Evolutionary conservation across 2,113 vertebrate genomes (phyloP).

Genomic region (Rhodinocichla rosea): DNA sequence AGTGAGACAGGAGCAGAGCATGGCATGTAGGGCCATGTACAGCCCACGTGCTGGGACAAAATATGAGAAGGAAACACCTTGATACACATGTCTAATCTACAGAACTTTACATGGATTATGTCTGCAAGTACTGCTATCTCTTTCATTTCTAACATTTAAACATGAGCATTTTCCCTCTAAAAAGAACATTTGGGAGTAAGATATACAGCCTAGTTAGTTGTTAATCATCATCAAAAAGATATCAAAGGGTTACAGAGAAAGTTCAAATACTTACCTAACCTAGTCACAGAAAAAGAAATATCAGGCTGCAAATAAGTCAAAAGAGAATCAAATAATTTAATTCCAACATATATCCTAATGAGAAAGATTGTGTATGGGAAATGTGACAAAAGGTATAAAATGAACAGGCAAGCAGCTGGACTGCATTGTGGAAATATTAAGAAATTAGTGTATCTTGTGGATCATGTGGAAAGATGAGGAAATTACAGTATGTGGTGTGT

Average conservation of each 20-base stretch:
- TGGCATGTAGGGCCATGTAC: no score
- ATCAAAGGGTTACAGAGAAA: neutral
- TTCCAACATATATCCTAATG: no score
- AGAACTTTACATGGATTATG: no score
- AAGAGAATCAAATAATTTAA: neutral
- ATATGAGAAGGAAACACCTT: no score
- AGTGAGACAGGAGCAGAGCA: no score
- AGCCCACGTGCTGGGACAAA: no score
- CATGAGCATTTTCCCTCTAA: neutral
- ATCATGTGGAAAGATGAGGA: neutral
- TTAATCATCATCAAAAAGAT: neutral
- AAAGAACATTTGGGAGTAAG: neutral
- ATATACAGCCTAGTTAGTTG: neutral
- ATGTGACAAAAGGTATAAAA: neutral
- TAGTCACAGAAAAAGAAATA: neutral
- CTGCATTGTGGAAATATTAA: no score
- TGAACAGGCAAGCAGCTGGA: neutral
- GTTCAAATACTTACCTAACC: neutral
- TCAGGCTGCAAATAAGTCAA: neutral
- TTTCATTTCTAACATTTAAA: neutral
- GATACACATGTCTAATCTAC: no score
- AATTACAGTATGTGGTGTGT: neutral
- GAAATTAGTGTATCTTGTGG: no score
- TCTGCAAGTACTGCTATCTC: neutral
- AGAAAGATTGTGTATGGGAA: neutral